Conservation (phyloP, 2,113 vertebrate species). For the Grammomys surdaster region DNA sequence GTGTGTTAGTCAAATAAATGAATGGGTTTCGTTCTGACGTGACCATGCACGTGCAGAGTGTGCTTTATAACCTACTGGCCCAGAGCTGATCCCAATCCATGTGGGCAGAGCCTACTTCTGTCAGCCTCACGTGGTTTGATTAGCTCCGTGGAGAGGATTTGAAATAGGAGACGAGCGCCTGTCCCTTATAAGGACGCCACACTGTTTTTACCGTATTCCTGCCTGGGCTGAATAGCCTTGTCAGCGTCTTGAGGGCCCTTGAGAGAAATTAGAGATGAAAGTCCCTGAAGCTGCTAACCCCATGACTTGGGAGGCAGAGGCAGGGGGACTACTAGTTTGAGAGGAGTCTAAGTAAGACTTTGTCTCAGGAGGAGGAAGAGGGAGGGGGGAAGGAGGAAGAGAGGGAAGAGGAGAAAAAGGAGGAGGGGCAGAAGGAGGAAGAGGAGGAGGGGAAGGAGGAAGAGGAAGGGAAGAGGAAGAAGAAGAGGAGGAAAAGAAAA, state of each 20-base stretch:
- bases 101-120: neutral
- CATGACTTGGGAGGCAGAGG: neutral
- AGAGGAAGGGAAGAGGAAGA: too few relatives aligned
- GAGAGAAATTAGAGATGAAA: neutral
- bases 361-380: neutral
- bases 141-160: neutral
- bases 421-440: rapidly evolving
- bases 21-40: neutral
- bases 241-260: neutral
- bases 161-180: too few relatives aligned
- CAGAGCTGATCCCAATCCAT: neutral
- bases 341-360: neutral
- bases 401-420: rapidly evolving
- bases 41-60: too few relatives aligned
- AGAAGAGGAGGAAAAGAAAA: neutral
- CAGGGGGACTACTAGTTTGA: neutral
- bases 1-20: neutral
- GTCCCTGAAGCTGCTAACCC: neutral
- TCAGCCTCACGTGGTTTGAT: neutral
- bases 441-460: rapidly evolving
- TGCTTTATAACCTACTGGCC: neutral
- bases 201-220: neutral
- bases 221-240: neutral
- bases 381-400: rapidly evolving
- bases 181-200: neutral